A percentile compares a stretch with the other conserved stretches of the same genome.
Evolutionary conservation across 2,113 vertebrate species (phyloP).

Genomic region (Edolisoma coerulescens): DNA sequence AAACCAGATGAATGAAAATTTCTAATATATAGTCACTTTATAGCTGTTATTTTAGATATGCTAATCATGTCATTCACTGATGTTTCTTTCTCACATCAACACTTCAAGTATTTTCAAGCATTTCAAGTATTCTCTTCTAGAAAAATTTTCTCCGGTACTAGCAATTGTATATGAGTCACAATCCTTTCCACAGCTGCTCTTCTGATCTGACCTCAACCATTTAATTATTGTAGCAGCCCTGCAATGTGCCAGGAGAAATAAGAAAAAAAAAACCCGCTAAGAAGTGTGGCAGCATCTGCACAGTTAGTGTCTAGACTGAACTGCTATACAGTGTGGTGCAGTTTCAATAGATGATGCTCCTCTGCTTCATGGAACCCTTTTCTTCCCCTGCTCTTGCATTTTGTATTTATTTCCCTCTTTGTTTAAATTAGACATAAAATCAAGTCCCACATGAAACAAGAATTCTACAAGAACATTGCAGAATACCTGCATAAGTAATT

Average conservation of each 20-base stretch:
- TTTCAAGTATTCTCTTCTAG: background rate
- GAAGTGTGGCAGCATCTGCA: background rate
- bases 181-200: background rate
- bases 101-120: background rate
- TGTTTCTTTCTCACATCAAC: background rate
- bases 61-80: background rate
- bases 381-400: background rate
- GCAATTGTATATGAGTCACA: background rate
- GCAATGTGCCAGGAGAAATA: background rate
- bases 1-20: background rate
- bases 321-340: background rate
- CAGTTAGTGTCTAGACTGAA: background rate
- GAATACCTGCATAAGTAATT: background rate
- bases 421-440: background rate
- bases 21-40: background rate
- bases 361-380: background rate
- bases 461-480: background rate
- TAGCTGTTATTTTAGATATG: background rate
- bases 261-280: background rate
- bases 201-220: background rate
- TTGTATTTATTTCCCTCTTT: background rate
- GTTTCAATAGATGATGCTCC: background rate
- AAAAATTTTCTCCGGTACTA: background rate
- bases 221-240: background rate
- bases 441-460: background rate